Base-by-base conservation (phyloP, 2,888 invertebrate species). In the Creontiades dilutus region DNA sequence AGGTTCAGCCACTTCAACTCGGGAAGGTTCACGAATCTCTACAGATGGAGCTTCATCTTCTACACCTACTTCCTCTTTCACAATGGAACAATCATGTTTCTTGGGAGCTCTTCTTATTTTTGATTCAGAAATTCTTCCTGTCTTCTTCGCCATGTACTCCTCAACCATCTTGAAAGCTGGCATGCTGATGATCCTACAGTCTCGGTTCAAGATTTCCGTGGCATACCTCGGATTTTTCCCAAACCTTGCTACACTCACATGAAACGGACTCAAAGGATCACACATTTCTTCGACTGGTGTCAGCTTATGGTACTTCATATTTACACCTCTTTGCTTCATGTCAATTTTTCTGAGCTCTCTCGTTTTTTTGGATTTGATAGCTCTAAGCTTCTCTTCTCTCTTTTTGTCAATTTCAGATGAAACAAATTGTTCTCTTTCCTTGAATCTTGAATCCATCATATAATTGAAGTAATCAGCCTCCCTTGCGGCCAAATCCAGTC, bases 271-370 rank as follows among this genome's bases (percentile, higher is more conserved):
- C 13, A 76, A 27, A 46, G 84, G 75, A 76, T 89, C 89, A 76
- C 89, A 89, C 57, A 85, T 76, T 89, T 89, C 89, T 76, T 89
- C 89, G n/a, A 89, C 37, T 12, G 85, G 75, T 16, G 84, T 85
- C 52, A 85, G 14, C 13, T 89, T 78, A 76, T 76, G 89, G 48
- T 89, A 89, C 75, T 89, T 89, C 85, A 85, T 85, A 28, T 89
- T 89, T 37, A 89, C 57, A 28, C 89, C 89, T 14, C 52, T 19
- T 52, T 84, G 75, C 81, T 52, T 89, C 84, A 76, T 76, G 75
- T 89, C 84, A n/a, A 89, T 84, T 89, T 89, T 89, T 76, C 89
- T 84, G 0, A 89, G 76, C 19, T 84, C 89, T 48, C 86, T 48
- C 0, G 86, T 76, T 48, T 86, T 86, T 23, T 48, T 86, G 23